These are phyloP conservation scores for Leptinotarsa lineolata DNA, from an alignment of 1,140 invertebrate species.

Conservation along the genomic window DNA sequence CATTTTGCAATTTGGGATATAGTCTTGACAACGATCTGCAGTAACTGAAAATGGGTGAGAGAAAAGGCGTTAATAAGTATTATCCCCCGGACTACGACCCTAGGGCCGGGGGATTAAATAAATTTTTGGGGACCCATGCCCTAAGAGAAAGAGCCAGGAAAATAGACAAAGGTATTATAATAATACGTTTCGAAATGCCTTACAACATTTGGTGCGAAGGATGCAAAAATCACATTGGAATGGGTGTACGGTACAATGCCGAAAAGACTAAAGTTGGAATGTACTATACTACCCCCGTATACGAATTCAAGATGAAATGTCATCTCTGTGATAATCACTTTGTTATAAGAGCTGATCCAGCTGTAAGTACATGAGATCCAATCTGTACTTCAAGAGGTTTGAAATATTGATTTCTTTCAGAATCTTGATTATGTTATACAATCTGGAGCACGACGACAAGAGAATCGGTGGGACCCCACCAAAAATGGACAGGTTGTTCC, in stretches of 20 bases:
- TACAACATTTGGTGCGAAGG: conserved; percentile 99
- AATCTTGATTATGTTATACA: conserved; percentile 98
- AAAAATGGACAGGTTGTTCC: conserved; percentile 94
- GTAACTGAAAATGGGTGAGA: conserved; percentile 82
- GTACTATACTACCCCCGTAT: conserved; percentile 97
- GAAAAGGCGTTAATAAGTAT: conserved; percentile 97
- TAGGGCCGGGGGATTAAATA: conserved; percentile 88
- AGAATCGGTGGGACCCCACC: conserved; percentile 96
- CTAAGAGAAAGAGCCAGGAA: conserved; percentile 93
- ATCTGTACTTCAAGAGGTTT: neutral
- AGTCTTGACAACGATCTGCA: neutral
- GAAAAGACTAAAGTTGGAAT: conserved; percentile 98
- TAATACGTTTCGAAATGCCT: conserved; percentile 99
- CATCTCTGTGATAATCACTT: conserved; percentile 98
- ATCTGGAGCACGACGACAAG: conserved; percentile 92
- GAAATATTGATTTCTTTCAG: conserved; percentile 58
- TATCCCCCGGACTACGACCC: conserved; percentile 99
- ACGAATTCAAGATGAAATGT: conserved; percentile 99
- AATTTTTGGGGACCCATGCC: conserved; percentile 93
- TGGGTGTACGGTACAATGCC: conserved; percentile 98
- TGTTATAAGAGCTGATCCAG: conserved; percentile 98
- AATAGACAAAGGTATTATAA: conserved; percentile 93
- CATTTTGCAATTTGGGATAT: too few species aligned
- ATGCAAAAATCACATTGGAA: conserved; percentile 97
- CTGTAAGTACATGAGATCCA: conserved; percentile 63